Evolutionary conservation across 2,888 invertebrate species (phyloP), one percentile per base, ranked within the genome.

Genomic region (Athalia circularis): DNA sequence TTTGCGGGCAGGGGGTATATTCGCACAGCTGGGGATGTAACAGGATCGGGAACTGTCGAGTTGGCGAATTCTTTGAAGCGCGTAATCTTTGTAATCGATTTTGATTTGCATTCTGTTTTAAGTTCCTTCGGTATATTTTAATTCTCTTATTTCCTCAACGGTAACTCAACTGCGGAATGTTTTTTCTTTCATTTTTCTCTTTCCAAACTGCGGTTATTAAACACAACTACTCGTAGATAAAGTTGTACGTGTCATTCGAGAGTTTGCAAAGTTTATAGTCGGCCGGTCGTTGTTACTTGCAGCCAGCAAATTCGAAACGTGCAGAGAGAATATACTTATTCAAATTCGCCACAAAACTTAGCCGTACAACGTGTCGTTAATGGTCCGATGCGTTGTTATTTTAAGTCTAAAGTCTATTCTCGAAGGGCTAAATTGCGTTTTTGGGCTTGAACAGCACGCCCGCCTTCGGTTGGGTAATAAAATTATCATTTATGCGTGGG

Each of bases 401-500:
- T 82, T 81, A 83, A 84, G 84, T 83, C 83, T 78, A 80, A 80
- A 82, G 84, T 80, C 77, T 80, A 79, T 72, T 65, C 61, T 79
- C 72, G 80, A 80, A 81, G 81, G 84, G 83, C 83, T 85, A 84
- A 83, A 83, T 81, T 81, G 82, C 81, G 82, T 84, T 85, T 85
- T 85, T 80, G 81, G 81, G 81, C 81, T 82, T 82, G 83, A 83
- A 83, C 81, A 84, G 84, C 83, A 85, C 80, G 78, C 77, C 80
- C 83, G 86, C 85, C 84, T 83, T 82, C 81, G 84, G 83, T 83
- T 80, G 83, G 29, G 85, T 85, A 86, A 87, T 87, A 87, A 87
- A 87, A 87, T 86, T 86, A 87, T 86, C 86, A 86, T 86, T 86
- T 86, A 86, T 86, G 85, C 85, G 86, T 82, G 81, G 83, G 80